A percentile compares a stretch with the other conserved stretches of the same genome.
Evolutionary conservation across 2,797 vertebrate genomes (phyloP).

Genomic region (Cercopithecus hamlyni): DNA sequence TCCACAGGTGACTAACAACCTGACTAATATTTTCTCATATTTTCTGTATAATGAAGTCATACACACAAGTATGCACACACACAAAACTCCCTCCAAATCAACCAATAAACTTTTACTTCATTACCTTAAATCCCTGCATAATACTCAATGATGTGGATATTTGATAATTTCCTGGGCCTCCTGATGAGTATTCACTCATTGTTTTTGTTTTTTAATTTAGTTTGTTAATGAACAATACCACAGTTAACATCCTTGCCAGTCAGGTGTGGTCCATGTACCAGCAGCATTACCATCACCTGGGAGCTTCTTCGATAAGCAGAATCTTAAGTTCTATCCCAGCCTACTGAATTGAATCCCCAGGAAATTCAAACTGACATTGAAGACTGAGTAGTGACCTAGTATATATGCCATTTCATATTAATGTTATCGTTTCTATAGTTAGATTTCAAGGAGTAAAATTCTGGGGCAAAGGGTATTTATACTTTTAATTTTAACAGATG

Average conservation of each 20-base stretch:
- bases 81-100: not conserved
- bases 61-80: not conserved
- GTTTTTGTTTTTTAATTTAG: not conserved
- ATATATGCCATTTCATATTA: not conserved
- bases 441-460: not conserved
- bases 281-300: not conserved
- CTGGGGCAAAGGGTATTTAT: not conserved
- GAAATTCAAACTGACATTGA: not conserved
- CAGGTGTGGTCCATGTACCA: not conserved
- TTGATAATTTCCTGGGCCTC: not conserved
- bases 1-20: not conserved
- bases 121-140: not conserved
- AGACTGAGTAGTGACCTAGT: not conserved
- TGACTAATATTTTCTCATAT: not conserved
- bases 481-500: not conserved
- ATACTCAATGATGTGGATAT: not conserved
- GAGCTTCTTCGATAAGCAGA: not conserved
- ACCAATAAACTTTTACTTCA: not conserved
- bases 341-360: not conserved
- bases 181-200: not conserved
- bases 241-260: not conserved
- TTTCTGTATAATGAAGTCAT: not conserved
- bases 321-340: not conserved
- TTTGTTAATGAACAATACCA: not conserved
- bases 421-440: not conserved